These are phyloP conservation scores for Lipotes vexillifer DNA, from an alignment of 2,113 vertebrate species.

Conservation along the genomic window DNA sequence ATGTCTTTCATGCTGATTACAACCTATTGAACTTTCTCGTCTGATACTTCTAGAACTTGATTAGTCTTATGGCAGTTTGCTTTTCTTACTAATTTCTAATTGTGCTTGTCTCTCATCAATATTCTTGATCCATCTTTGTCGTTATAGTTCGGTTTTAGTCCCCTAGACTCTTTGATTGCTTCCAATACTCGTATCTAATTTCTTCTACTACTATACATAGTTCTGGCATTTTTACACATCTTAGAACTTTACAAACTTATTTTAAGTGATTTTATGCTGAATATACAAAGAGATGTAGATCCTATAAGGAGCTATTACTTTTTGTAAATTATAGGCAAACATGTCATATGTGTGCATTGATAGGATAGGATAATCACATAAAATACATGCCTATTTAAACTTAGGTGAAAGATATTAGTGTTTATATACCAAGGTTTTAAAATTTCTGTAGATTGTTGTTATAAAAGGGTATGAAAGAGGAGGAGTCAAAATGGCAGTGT, in stretches of 20 bases:
- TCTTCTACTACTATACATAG: not conserved
- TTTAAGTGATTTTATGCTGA: not conserved
- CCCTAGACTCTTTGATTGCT: not conserved
- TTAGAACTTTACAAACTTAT: not conserved
- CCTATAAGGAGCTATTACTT: not conserved
- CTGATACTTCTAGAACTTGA: not conserved
- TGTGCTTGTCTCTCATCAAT: conserved; percentile 32
- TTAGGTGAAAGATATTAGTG: not conserved
- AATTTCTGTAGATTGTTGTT: not conserved
- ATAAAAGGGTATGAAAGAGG: too few species aligned
- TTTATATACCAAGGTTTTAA: not conserved
- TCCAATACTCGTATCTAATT: not conserved
- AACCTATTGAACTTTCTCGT: not conserved
- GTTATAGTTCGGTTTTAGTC: conserved; percentile 5
- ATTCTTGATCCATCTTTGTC: conserved; percentile 18
- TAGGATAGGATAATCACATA: not conserved
- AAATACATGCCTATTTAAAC: not conserved
- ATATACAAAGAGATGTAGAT: not conserved
- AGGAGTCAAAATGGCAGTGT: too few species aligned
- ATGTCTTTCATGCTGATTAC: not conserved
- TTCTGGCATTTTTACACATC: not conserved
- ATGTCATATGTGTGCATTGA: not conserved
- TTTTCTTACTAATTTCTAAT: conserved; percentile 28
- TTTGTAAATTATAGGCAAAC: not conserved
- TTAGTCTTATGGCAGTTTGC: not conserved